Evolutionary conservation across 2,888 invertebrate genomes (phyloP).

Genomic region (Sarcophaga variegata): DNA sequence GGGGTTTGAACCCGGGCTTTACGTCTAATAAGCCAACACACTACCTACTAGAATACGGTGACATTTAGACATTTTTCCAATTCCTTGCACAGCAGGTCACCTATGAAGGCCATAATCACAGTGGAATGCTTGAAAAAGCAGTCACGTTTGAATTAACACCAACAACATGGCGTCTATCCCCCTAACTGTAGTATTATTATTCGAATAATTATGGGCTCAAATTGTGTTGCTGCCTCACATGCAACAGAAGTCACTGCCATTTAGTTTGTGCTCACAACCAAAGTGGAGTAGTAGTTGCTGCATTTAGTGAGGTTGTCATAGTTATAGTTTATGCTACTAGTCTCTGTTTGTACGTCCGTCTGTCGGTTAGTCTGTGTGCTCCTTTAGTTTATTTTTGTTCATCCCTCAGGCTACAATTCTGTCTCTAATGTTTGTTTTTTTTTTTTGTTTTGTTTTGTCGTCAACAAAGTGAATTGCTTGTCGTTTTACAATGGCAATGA

Average conservation of each 20-base stretch:
- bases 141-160: no score
- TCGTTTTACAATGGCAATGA: not conserved
- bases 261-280: conserved; percentile 7
- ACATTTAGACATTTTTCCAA: no score
- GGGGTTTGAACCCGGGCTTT: no score
- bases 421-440: not conserved
- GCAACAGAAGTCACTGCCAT: conserved; percentile 23
- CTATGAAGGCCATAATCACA: no score
- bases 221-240: not conserved
- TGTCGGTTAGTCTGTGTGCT: no score
- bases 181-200: not conserved
- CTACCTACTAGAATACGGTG: no score
- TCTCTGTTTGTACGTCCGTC: not conserved
- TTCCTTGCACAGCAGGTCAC: no score
- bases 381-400: not conserved
- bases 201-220: conserved; percentile 37
- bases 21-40: no score
- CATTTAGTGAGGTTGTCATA: conserved; percentile 26
- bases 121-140: no score
- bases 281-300: conserved; percentile 9
- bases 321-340: conserved; percentile 32
- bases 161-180: no score
- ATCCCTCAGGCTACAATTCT: not conserved
- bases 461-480: no score
- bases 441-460: not conserved